Conservation (phyloP, 2,888 invertebrate genomes). For the Apotomis betuletana region DNA sequence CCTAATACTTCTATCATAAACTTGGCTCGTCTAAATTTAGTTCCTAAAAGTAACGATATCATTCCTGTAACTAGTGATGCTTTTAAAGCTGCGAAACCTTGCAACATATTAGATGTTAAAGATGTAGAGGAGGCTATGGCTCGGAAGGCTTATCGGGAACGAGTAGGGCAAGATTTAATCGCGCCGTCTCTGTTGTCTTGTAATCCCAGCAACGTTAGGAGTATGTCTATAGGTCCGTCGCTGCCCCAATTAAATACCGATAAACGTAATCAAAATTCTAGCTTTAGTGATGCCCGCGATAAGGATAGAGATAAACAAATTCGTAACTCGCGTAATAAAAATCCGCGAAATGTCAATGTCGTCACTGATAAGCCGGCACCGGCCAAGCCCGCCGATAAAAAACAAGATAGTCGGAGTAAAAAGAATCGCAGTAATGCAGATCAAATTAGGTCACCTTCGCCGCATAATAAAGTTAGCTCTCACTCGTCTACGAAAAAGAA, state of each 20-base stretch:
- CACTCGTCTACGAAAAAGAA: not conserved
- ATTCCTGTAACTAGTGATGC: constrained; percentile 21
- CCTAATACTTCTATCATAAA: constrained; percentile 1
- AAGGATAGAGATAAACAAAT: constrained; percentile 28
- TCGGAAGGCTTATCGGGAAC: constrained; percentile 56
- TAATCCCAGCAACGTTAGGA: constrained; percentile 67
- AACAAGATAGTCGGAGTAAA: constrained; percentile 9
- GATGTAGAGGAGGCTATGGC: constrained; percentile 54
- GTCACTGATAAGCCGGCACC: constrained; percentile 30
- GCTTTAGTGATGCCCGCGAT: constrained; percentile 15
- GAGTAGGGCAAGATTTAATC: constrained; percentile 55
- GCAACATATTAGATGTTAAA: constrained; percentile 4
- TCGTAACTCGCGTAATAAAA: constrained; percentile 33
- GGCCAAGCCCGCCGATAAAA: constrained; percentile 8
- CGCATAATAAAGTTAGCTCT: constrained; percentile 4
- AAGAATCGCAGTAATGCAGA: not conserved
- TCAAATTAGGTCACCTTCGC: constrained; percentile 18
- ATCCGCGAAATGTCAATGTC: constrained; percentile 19
- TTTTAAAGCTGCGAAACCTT: constrained; percentile 33
- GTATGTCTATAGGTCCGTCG: constrained; percentile 62
- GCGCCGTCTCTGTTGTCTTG: constrained; percentile 52
- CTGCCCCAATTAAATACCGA: constrained; percentile 28
- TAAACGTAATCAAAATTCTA: constrained; percentile 14
- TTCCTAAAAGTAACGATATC: constrained; percentile 40
- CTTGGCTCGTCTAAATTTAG: constrained; percentile 4